A percentile compares a stretch with the other conserved stretches of the same genome.
These are phyloP conservation scores for Delia radicum DNA, from an alignment of 1,140 invertebrate genomes.

Conservation along the genomic window DNA sequence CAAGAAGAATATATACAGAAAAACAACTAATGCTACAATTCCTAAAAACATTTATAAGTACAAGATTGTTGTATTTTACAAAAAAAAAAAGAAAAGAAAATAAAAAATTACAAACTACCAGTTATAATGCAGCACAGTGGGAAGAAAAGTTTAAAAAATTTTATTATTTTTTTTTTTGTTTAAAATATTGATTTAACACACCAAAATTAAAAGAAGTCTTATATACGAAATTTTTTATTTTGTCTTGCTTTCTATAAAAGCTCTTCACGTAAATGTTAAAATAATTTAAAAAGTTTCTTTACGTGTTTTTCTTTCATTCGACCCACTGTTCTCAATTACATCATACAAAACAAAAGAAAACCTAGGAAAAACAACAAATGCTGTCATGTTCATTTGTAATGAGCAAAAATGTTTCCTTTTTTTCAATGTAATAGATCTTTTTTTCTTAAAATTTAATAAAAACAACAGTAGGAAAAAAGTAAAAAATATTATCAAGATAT, in stretches of 20 bases:
- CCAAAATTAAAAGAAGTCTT: no score
- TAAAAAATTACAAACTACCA: not conserved
- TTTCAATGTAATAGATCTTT: not conserved
- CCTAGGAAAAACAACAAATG: conserved; percentile 6
- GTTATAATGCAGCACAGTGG: not conserved
- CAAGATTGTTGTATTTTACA: not conserved
- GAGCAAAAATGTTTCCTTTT: conserved; percentile 14
- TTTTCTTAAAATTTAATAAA: not conserved
- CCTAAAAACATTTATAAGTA: conserved; percentile 6
- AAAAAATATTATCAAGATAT: not conserved
- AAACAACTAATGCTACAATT: not conserved
- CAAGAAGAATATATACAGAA: not conserved
- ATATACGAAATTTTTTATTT: no score
- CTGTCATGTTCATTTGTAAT: conserved; percentile 22
- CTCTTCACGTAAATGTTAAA: no score
- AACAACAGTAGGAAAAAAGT: not conserved
- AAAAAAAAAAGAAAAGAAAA: no score
- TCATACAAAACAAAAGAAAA: not conserved
- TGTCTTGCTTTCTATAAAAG: no score
- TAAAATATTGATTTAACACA: no score
- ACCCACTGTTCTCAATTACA: not conserved
- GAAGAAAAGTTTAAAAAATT: no score
- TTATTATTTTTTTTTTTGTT: no score
- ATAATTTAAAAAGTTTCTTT: no score
- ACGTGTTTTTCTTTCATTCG: not conserved